These are phyloP conservation scores for Ornithorhynchus anatinus DNA, from an alignment of 2,113 vertebrate genomes.

Conservation along the genomic window DNA sequence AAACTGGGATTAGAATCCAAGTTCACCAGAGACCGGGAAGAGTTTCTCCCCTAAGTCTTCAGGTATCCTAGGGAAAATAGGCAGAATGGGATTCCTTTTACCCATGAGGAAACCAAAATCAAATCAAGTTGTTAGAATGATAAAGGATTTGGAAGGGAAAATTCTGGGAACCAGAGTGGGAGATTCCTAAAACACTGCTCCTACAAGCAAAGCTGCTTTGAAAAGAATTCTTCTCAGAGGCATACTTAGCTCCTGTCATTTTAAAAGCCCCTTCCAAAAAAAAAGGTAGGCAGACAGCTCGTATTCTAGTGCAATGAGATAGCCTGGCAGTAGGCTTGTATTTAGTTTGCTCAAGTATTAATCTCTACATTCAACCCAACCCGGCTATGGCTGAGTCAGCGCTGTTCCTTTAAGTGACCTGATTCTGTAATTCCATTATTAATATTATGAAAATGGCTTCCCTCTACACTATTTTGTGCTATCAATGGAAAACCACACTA, in stretches of 20 bases:
- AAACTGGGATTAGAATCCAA: no score
- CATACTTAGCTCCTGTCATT: conserved; percentile 46
- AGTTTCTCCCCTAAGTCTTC: no score
- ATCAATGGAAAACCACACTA: conserved; percentile 70
- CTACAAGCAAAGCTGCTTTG: not conserved
- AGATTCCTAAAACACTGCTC: not conserved
- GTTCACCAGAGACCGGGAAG: no score
- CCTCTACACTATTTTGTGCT: conserved; percentile 68
- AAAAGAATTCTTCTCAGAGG: conserved; percentile 33
- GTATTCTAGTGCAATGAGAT: conserved; percentile 53
- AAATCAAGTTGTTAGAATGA: no score
- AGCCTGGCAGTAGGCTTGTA: conserved; percentile 57
- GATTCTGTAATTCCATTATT: conserved; percentile 82
- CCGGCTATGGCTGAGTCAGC: conserved; percentile 74
- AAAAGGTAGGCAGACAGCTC: not conserved
- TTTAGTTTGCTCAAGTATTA: conserved; percentile 62
- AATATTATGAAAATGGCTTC: conserved; percentile 79
- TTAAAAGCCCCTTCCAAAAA: conserved; percentile 43
- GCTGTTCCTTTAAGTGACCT: conserved; percentile 76
- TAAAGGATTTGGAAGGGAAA: not conserved
- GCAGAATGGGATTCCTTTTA: no score
- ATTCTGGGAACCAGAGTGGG: not conserved
- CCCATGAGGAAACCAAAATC: no score
- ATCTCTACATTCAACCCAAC: conserved; percentile 62
- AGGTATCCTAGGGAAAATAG: no score